Evolutionary conservation across 64 coral and sea anemone species (phyloP).

Genomic region (Catalaphyllia jardinei): DNA sequence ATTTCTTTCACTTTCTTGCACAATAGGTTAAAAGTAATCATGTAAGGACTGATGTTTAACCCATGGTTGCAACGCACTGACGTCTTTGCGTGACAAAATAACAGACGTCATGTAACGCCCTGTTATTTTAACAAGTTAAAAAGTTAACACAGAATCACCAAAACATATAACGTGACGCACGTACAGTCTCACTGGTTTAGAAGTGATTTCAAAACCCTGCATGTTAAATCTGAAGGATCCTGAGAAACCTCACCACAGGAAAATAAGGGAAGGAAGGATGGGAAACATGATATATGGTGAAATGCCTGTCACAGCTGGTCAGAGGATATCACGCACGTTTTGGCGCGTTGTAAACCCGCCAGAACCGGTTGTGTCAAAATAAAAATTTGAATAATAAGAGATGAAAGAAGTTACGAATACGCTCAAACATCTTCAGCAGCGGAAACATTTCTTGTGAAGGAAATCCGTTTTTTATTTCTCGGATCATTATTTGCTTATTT

Average conservation of each 20-base stretch:
- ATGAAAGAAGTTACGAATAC: neutral
- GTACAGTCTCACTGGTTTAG: no score
- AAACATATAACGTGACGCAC: no score
- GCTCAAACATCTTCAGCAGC: neutral
- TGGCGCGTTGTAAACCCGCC: neutral
- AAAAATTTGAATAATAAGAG: neutral
- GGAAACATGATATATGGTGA: neutral
- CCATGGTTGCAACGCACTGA: no score
- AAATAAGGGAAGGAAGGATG: neutral
- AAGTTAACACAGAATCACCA: no score
- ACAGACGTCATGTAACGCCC: no score
- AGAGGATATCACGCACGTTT: constrained; percentile 31
- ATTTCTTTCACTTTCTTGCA: no score
- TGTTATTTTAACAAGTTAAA: no score
- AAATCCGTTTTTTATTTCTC: neutral
- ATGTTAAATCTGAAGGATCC: constrained; percentile 2
- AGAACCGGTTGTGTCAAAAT: neutral
- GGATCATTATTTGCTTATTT: no score
- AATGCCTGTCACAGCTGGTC: neutral
- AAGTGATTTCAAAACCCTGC: neutral
- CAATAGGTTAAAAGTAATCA: no score
- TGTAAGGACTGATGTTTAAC: no score
- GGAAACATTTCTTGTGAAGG: neutral
- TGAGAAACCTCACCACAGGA: neutral
- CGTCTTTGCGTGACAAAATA: no score